Conservation (phyloP, 1,140 invertebrate genomes). For the Eurytemora carolleeae region DNA sequence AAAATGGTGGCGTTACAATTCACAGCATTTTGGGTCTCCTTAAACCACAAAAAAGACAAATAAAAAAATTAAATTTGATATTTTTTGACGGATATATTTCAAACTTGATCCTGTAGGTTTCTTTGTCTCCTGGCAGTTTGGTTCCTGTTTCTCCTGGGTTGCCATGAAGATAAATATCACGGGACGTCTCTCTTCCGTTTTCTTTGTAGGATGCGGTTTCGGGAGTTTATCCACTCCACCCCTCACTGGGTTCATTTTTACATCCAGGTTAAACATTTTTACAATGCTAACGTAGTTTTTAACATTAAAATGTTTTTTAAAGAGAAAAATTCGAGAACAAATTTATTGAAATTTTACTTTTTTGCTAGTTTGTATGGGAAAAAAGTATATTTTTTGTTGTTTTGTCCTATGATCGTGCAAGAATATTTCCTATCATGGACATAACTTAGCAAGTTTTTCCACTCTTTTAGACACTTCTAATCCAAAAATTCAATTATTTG, state of each 20-base stretch:
- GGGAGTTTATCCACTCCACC: slow-evolving; percentile 2
- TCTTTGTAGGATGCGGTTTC: slow-evolving; percentile 9
- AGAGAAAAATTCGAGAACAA: no score
- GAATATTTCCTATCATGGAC: background rate
- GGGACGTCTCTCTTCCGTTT: slow-evolving; percentile 4
- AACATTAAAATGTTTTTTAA: no score
- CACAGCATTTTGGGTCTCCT: no score
- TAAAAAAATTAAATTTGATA: no score
- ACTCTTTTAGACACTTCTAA: no score
- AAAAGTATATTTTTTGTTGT: background rate
- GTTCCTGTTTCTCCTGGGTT: slow-evolving; percentile 7
- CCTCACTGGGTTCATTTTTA: slow-evolving; percentile 9
- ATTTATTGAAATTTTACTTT: no score
- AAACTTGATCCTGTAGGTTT: slow-evolving; percentile 9
- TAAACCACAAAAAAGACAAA: no score
- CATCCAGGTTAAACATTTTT: background rate
- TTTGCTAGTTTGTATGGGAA: background rate
- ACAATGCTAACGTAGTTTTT: no score
- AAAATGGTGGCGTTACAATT: no score
- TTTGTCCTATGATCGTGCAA: background rate
- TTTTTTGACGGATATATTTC: no score
- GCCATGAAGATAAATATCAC: slow-evolving; percentile 10
- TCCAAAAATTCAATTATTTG: no score
- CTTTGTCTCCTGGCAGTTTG: slow-evolving; percentile 15
- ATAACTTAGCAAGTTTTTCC: background rate